These are phyloP conservation scores for Amazona guildingii DNA, from an alignment of 2,113 vertebrate genomes.

Conservation along the genomic window DNA sequence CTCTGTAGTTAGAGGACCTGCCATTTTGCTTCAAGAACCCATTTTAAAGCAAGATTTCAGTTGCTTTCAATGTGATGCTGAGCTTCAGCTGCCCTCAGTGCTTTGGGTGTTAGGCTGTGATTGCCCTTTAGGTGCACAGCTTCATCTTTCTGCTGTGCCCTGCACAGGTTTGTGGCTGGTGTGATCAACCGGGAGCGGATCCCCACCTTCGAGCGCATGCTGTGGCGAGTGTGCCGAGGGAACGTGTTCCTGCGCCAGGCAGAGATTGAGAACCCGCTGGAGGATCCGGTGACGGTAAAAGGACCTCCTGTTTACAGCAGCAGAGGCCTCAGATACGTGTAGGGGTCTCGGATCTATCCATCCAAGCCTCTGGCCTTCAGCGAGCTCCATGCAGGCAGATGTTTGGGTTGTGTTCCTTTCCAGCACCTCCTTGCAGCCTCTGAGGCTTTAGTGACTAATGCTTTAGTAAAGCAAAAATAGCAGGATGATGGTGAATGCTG, in stretches of 20 bases:
- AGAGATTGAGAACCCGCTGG: conserved; percentile 92
- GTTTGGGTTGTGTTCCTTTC: accelerated
- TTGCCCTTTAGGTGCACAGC: neutral
- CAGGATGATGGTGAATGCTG: neutral
- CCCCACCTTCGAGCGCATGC: conserved; percentile 95
- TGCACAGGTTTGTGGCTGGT: conserved; percentile 90
- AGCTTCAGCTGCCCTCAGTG: accelerated
- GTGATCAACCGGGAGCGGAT: conserved; percentile 95
- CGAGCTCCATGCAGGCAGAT: neutral
- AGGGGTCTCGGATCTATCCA: accelerated
- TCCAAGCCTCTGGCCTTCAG: neutral
- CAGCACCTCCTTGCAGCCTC: neutral
- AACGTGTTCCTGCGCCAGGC: conserved; percentile 96
- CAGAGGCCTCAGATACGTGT: neutral
- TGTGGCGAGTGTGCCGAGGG: conserved; percentile 97
- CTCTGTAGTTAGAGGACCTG: accelerated
- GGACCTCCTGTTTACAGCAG: neutral
- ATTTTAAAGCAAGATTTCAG: neutral
- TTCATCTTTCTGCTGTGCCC: neutral
- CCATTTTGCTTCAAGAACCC: neutral
- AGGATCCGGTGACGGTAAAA: conserved; percentile 90
- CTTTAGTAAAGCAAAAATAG: neutral
- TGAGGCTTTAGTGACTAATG: neutral
- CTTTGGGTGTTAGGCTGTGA: neutral
- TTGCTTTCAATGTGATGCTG: accelerated